These are phyloP conservation scores for Thaumetopoea pityocampa DNA, from an alignment of 1,140 invertebrate genomes.

Conservation along the genomic window DNA sequence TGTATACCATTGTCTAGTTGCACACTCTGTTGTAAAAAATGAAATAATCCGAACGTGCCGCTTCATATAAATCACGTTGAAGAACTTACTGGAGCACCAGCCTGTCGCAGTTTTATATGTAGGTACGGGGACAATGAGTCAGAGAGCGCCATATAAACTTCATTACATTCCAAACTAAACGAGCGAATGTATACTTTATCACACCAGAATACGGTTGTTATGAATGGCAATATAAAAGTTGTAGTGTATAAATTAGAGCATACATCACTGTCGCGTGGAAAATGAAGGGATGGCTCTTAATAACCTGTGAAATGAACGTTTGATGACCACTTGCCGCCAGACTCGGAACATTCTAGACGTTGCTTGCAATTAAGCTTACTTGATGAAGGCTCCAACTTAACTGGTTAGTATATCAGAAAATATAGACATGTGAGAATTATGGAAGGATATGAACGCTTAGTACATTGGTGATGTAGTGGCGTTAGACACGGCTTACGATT, in stretches of 20 bases:
- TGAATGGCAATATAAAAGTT: conserved; percentile 25
- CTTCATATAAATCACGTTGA: conserved; percentile 37
- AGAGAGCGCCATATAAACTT: conserved; percentile 40
- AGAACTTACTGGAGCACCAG: conserved; percentile 32
- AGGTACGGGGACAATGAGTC: conserved; percentile 48
- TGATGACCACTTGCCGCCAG: conserved; percentile 47
- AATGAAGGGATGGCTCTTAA: conserved; percentile 51
- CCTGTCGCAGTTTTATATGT: conserved; percentile 47
- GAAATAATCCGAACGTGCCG: conserved; percentile 16
- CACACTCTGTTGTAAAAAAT: conserved; percentile 17
- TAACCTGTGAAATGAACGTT: conserved; percentile 65
- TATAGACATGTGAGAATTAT: too few relatives aligned
- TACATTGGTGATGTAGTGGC: too few relatives aligned
- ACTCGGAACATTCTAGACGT: conserved; percentile 26
- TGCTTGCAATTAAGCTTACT: conserved; percentile 24
- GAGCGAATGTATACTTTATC: conserved; percentile 33
- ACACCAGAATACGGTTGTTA: conserved; percentile 16
- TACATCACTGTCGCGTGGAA: conserved; percentile 58
- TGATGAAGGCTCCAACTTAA: too few relatives aligned
- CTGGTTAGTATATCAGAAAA: too few relatives aligned
- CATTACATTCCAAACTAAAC: conserved; percentile 17
- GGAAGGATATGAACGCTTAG: too few relatives aligned
- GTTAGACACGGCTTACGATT: too few relatives aligned
- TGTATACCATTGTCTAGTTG: background rate
- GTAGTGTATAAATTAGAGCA: conserved; percentile 56